Evolutionary conservation across 2,113 vertebrate species (phyloP), one percentile per base, ranked within the genome.

Genomic region (Nothocercus nigrocapillus): DNA sequence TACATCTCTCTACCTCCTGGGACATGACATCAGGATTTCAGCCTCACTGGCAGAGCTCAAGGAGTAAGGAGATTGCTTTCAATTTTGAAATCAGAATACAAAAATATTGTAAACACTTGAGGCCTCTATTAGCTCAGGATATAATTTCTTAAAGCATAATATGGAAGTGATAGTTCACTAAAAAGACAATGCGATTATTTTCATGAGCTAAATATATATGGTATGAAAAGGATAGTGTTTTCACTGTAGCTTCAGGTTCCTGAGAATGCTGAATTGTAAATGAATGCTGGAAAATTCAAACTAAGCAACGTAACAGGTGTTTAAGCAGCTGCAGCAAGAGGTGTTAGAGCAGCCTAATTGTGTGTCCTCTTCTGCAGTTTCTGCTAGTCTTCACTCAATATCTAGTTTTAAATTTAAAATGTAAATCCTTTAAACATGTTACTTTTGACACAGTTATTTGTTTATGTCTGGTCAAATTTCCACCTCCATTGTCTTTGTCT

Each of bases 31-130:
- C 89, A 97, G 98, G 97, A 99, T 99, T 98, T 99, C 99, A 18
- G 99, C 99, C 92, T 99, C 99, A 63, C 97, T 99, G 96, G 99
- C 99, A 68, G 99, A 99, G 98, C 99, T 99, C 82, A 99, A 99
- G 98, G 99, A 99, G 99, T 99, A 98, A 99, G 99, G 94, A 97
- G 97, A 98, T 98, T 98, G 97, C 95, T 97, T 98, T 98, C 95
- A 83, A 94, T 97, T 97, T 97, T 97, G 91, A 97, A 98, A 96
- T 93, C 76, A 83, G 84, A 96, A 91, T 96, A 96, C 78, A 94
- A 91, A 96, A 96, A 93, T 94, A 93, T 72, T 95, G 97, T 96
- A 97, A 97, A 97, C 89, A 93, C 93, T 93, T 94, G 92, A 95
- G 88, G 89, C 95, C 89, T 96, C 97, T 97, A 72, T 97, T 98